A percentile compares a stretch with the other conserved stretches of the same genome.
Conservation (phyloP, 2,797 vertebrate species). For the Brachymystax lenok region DNA sequence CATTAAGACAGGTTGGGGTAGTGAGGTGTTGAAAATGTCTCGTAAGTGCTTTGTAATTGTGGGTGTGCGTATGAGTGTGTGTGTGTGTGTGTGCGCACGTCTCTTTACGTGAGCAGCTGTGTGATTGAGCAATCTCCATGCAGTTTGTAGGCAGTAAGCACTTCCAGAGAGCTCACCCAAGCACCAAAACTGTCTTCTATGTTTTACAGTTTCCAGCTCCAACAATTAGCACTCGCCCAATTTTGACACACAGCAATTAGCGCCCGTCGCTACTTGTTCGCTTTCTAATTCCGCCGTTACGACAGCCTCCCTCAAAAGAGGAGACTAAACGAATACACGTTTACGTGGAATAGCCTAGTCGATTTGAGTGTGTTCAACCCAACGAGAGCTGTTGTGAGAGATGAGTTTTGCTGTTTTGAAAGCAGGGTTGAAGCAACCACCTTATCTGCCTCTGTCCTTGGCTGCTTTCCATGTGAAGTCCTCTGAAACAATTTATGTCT, state of each 20-base stretch:
- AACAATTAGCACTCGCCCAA: slow-evolving; percentile 71
- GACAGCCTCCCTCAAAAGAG: slow-evolving; percentile 55
- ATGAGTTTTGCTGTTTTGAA: slow-evolving; percentile 33
- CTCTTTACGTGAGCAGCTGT: no score
- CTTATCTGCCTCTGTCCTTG: slow-evolving; percentile 35
- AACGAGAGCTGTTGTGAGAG: slow-evolving; percentile 41
- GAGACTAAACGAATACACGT: slow-evolving; percentile 48
- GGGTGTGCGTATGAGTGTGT: slow-evolving; percentile 39
- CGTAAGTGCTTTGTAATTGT: slow-evolving; percentile 60
- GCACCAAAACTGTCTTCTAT: slow-evolving; percentile 46
- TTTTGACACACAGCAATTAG: slow-evolving; percentile 79
- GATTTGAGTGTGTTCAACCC: slow-evolving; percentile 41
- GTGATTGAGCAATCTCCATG: slow-evolving; percentile 37
- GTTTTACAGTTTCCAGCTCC: slow-evolving; percentile 57
- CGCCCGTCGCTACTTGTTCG: slow-evolving; percentile 74
- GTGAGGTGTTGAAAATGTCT: slow-evolving; percentile 71
- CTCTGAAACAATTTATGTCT: slow-evolving; percentile 5
- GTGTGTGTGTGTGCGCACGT: background rate
- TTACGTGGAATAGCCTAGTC: slow-evolving; percentile 27
- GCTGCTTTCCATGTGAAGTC: slow-evolving; percentile 15
- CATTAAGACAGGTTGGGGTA: slow-evolving; percentile 58
- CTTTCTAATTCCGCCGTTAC: slow-evolving; percentile 81
- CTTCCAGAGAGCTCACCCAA: slow-evolving; percentile 52
- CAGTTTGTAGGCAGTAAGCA: slow-evolving; percentile 65
- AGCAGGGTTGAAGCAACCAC: slow-evolving; percentile 29